These are phyloP conservation scores for Tuta absoluta DNA, from an alignment of 2,888 invertebrate genomes.

Conservation along the genomic window DNA sequence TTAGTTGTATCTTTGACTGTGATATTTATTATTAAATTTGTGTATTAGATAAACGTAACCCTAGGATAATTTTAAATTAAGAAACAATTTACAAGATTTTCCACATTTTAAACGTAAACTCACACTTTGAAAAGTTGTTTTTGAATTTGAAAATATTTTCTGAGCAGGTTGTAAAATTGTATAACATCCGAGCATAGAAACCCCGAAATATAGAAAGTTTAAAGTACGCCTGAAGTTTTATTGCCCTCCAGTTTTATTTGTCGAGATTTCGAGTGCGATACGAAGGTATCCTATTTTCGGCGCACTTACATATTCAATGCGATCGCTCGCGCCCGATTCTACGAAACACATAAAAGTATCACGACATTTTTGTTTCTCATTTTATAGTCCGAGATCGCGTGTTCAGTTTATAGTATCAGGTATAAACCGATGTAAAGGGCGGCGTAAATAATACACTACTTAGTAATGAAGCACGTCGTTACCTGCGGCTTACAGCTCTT, in stretches of 20 bases:
- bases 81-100: slow-evolving; percentile 28
- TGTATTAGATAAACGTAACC: slow-evolving; percentile 74
- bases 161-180: slow-evolving; percentile 60
- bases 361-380: slow-evolving; percentile 38
- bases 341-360: slow-evolving; percentile 36
- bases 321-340: slow-evolving; percentile 29
- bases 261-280: slow-evolving; percentile 25
- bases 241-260: slow-evolving; percentile 37
- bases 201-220: slow-evolving; percentile 67
- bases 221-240: slow-evolving; percentile 51
- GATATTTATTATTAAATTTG: slow-evolving; percentile 78
- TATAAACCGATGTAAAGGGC: slow-evolving; percentile 50
- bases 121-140: slow-evolving; percentile 29
- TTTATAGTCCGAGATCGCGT: slow-evolving; percentile 40
- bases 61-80: slow-evolving; percentile 46
- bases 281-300: slow-evolving; percentile 30
- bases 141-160: slow-evolving; percentile 65
- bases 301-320: slow-evolving; percentile 30
- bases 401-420: slow-evolving; percentile 49
- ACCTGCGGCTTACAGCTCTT: slow-evolving; percentile 57
- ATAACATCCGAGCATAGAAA: slow-evolving; percentile 42
- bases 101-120: slow-evolving; percentile 15
- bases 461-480: slow-evolving; percentile 66
- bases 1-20: slow-evolving; percentile 80
- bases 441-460: slow-evolving; percentile 63